Conservation (phyloP, 2,888 invertebrate species). For the Callyntrura guangdongensis region DNA sequence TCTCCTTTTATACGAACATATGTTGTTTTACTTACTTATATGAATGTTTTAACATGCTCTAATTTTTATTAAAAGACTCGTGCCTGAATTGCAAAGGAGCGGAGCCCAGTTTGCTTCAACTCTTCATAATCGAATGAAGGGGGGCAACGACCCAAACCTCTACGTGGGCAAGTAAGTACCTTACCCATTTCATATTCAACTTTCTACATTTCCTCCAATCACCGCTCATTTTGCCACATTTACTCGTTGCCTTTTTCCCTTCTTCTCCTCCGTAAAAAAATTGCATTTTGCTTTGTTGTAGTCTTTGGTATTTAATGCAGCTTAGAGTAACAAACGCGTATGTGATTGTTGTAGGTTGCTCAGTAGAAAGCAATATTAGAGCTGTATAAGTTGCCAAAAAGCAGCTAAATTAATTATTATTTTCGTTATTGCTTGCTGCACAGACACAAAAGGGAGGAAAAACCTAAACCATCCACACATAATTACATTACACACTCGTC, state of each 20-base stretch:
- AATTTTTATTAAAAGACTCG: constrained; percentile 80
- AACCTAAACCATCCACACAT: constrained; percentile 7
- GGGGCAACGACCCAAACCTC: constrained; percentile 83
- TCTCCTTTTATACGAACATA: constrained; percentile 29
- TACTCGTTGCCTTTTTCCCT: background rate
- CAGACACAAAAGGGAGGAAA: constrained; percentile 4
- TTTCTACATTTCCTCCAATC: background rate
- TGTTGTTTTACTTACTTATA: too few relatives aligned
- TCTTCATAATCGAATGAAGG: constrained; percentile 83
- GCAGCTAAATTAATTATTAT: constrained; percentile 68
- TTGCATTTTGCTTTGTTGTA: background rate
- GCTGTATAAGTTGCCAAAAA: constrained; percentile 57
- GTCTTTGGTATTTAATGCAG: background rate
- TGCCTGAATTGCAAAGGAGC: constrained; percentile 83
- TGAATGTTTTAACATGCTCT: constrained; percentile 42
- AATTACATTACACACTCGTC: constrained; percentile 25
- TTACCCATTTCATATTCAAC: constrained; percentile 7
- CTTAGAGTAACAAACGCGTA: constrained; percentile 31
- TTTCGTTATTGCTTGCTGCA: constrained; percentile 44
- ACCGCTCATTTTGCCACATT: constrained; percentile 7
- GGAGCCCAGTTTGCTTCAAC: constrained; percentile 83
- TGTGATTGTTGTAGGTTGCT: constrained; percentile 18
- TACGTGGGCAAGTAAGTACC: constrained; percentile 83
- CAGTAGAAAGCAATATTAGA: background rate
- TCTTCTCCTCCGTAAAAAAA: background rate